These are phyloP conservation scores for Megalops atlanticus DNA, from an alignment of 2,113 vertebrate genomes.

Conservation along the genomic window DNA sequence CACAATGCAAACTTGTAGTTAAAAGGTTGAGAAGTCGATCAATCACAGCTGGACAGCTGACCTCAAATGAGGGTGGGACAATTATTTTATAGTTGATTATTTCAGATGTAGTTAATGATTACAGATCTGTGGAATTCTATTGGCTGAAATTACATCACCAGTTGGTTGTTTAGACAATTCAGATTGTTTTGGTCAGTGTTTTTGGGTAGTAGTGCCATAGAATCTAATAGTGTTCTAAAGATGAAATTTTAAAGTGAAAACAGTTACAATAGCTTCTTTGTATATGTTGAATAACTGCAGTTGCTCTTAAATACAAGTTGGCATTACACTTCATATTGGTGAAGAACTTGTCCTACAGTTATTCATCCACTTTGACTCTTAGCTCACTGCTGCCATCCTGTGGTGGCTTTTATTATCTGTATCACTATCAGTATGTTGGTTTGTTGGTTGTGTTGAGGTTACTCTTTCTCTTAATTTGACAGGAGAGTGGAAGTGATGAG, in stretches of 20 bases:
- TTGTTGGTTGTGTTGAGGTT: background rate
- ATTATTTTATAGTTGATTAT: too few species aligned
- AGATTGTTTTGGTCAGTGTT: too few species aligned
- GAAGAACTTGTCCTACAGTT: background rate
- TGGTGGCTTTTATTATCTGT: background rate
- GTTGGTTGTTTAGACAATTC: too few species aligned
- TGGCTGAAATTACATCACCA: too few species aligned
- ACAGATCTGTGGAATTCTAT: too few species aligned
- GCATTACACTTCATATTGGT: background rate
- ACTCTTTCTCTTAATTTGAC: constrained; percentile 34
- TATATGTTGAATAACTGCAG: background rate
- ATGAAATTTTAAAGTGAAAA: background rate
- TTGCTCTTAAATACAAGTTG: background rate
- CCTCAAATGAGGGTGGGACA: too few species aligned
- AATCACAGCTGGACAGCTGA: too few species aligned
- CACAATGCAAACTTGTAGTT: too few species aligned
- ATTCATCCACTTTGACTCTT: background rate
- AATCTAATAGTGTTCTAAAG: too few species aligned
- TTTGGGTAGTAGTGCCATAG: too few species aligned
- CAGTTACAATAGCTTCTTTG: background rate
- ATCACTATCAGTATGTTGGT: background rate
- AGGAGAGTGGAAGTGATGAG: constrained; percentile 75
- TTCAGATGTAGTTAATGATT: too few species aligned
- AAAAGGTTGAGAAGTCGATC: too few species aligned
- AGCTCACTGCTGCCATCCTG: background rate